Percentiles rank a stretch among this genome's conserved stretches.
Conservation (phyloP, 2,888 invertebrate genomes). For the Caenorhabditis imperialis region DNA sequence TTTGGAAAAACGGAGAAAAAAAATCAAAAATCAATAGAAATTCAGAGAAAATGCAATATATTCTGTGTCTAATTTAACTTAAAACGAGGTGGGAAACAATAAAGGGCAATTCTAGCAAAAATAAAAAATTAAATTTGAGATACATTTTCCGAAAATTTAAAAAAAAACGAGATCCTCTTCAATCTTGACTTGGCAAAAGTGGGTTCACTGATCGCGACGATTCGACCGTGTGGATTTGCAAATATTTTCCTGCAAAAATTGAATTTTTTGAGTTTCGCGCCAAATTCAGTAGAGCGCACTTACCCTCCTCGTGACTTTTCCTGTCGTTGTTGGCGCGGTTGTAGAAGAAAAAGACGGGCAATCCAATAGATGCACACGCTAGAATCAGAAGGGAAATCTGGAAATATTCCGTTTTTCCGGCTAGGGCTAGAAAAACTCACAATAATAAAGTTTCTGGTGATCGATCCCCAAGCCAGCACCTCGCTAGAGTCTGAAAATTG, state of each 20-base stretch:
- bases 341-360: conserved; percentile 11
- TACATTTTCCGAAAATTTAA: not conserved
- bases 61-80: too few species aligned
- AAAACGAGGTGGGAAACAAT: too few species aligned
- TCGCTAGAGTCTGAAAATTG: conserved; percentile 36
- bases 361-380: conserved; percentile 10
- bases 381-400: conserved; percentile 15
- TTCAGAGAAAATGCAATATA: too few species aligned
- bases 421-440: too few species aligned
- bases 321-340: not conserved
- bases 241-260: conserved; percentile 24
- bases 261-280: too few species aligned
- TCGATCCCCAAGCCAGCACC: conserved; percentile 1
- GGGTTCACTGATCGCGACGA: conserved; percentile 45
- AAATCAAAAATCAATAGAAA: too few species aligned
- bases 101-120: too few species aligned
- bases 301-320: conserved; percentile 3
- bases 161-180: not conserved
- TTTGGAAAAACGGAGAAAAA: too few species aligned
- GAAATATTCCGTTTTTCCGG: too few species aligned
- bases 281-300: not conserved
- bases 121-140: conserved; percentile 11
- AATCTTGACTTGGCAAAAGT: conserved; percentile 19
- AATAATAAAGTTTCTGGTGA: conserved; percentile 21
- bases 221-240: conserved; percentile 50